Conservation (phyloP, 2,797 vertebrate species). For the Acipenser transmontanus region DNA sequence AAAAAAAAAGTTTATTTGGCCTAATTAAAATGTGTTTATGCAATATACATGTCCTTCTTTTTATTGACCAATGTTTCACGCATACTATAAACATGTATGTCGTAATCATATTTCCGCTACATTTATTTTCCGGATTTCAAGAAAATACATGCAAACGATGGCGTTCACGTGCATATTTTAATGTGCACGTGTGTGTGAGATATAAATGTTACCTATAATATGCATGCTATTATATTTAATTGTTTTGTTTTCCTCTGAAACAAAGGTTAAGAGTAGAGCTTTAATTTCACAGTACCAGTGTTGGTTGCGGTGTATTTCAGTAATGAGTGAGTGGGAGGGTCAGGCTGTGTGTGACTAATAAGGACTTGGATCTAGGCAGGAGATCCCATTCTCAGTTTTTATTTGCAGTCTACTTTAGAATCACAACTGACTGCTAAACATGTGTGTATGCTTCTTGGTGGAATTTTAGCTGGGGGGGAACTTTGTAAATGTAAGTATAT, state of each 20-base stretch:
- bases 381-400: conserved; percentile 74
- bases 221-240: not conserved
- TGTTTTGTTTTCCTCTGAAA: not conserved
- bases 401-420: conserved; percentile 58
- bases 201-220: not conserved
- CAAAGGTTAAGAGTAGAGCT: not conserved
- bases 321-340: conserved; percentile 91
- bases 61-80: too few species aligned
- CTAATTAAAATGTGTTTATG: too few species aligned
- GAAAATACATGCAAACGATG: too few species aligned
- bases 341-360: conserved; percentile 86
- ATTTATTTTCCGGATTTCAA: too few species aligned
- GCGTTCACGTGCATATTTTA: too few species aligned
- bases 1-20: too few species aligned
- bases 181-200: too few species aligned
- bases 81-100: too few species aligned
- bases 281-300: conserved; percentile 20
- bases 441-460: conserved; percentile 38
- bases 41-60: too few species aligned
- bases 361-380: conserved; percentile 78
- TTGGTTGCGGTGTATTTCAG: conserved; percentile 57
- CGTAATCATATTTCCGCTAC: too few species aligned
- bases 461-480: conserved; percentile 55
- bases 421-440: conserved; percentile 31
- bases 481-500: conserved; percentile 64